Evolutionary conservation across 1,140 invertebrate genomes (phyloP).

Genomic region (Babylonia areolata): DNA sequence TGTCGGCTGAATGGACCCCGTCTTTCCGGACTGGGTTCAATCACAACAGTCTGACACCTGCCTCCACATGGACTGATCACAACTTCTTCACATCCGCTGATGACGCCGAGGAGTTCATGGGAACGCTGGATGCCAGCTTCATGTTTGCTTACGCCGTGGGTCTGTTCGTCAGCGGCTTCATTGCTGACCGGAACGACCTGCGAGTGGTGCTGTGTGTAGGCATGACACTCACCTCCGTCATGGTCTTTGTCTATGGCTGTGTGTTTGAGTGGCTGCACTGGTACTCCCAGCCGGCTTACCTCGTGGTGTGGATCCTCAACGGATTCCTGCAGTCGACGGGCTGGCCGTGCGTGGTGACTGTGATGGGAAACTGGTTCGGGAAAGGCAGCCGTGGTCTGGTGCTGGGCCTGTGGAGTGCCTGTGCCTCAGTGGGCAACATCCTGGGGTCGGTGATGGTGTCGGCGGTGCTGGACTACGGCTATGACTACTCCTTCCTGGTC

Average conservation of each 20-base stretch:
- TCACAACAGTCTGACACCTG: neutral
- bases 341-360: slow-evolving; percentile 91
- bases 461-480: slow-evolving; percentile 75
- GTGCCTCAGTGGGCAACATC: slow-evolving; percentile 79
- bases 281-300: slow-evolving; percentile 76
- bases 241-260: slow-evolving; percentile 77
- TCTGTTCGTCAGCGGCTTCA: slow-evolving; percentile 27
- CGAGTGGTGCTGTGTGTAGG: slow-evolving; percentile 9
- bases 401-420: slow-evolving; percentile 77
- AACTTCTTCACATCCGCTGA: slow-evolving; percentile 68
- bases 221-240: slow-evolving; percentile 9
- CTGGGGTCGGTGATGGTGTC: slow-evolving; percentile 77
- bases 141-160: slow-evolving; percentile 77
- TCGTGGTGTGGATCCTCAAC: slow-evolving; percentile 82
- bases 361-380: slow-evolving; percentile 97
- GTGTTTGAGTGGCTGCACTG: slow-evolving; percentile 75
- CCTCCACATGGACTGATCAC: neutral
- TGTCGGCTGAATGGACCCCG: slow-evolving; percentile 19
- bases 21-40: neutral
- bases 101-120: slow-evolving; percentile 76
- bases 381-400: slow-evolving; percentile 81
- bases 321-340: slow-evolving; percentile 94
- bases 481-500: slow-evolving; percentile 77
- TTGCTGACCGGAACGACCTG: slow-evolving; percentile 30
- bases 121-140: slow-evolving; percentile 77